Evolutionary conservation across 2,888 invertebrate species (phyloP).

Genomic region (Ectemnius continuus): DNA sequence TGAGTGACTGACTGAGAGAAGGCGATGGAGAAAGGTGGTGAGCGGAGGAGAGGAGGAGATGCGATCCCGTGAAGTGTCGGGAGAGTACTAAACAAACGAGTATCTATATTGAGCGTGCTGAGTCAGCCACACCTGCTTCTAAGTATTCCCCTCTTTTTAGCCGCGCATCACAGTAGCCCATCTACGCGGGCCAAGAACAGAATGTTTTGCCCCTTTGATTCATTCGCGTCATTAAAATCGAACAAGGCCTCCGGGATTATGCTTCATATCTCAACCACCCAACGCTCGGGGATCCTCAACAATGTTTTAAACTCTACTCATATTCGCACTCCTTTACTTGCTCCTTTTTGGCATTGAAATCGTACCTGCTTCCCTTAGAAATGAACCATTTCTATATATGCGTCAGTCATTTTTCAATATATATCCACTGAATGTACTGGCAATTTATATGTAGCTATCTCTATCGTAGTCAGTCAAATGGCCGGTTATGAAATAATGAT

Average conservation of each 20-base stretch:
- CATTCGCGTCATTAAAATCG: slow-evolving; percentile 55
- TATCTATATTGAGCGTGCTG: slow-evolving; percentile 72
- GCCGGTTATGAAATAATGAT: too few species aligned
- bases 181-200: slow-evolving; percentile 65
- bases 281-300: too few species aligned
- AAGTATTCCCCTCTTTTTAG: slow-evolving; percentile 57
- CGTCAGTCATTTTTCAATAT: too few species aligned
- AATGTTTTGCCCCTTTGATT: slow-evolving; percentile 59
- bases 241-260: background rate
- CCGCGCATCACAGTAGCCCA: slow-evolving; percentile 27
- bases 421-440: too few species aligned
- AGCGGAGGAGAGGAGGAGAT: slow-evolving; percentile 11
- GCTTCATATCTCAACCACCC: background rate
- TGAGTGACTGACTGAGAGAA: slow-evolving; percentile 24
- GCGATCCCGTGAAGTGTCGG: slow-evolving; percentile 65
- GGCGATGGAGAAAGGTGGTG: slow-evolving; percentile 35
- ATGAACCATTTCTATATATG: too few species aligned
- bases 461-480: too few species aligned
- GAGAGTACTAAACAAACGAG: slow-evolving; percentile 72
- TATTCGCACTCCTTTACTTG: too few species aligned
- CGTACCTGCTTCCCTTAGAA: too few species aligned
- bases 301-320: too few species aligned
- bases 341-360: too few species aligned
- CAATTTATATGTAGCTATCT: too few species aligned
- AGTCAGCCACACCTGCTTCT: slow-evolving; percentile 74